Conservation (phyloP, 2,888 invertebrate genomes). For the Micropterix aruncella region DNA sequence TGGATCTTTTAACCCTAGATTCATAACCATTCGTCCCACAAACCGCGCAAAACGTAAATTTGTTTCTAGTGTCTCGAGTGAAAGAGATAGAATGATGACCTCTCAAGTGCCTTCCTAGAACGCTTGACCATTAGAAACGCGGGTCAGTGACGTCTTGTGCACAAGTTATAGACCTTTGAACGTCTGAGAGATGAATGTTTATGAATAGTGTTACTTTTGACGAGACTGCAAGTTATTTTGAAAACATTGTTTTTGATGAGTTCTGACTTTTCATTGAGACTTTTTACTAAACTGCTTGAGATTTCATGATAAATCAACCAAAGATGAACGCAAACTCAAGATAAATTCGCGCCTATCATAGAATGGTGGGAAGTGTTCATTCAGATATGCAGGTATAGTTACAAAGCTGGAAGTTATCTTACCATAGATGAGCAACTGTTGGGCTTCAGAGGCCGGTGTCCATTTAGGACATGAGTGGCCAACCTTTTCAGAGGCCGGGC, state of each 20-base stretch:
- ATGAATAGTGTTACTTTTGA: slow-evolving; percentile 8
- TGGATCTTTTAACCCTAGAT: background rate
- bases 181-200: slow-evolving; percentile 8
- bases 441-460: too few relatives aligned
- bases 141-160: slow-evolving; percentile 4
- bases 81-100: slow-evolving; percentile 7
- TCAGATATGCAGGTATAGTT: too few relatives aligned
- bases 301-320: too few relatives aligned
- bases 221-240: slow-evolving; percentile 3
- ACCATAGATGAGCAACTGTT: too few relatives aligned
- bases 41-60: slow-evolving; percentile 5
- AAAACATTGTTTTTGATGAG: slow-evolving; percentile 4
- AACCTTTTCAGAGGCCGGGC: too few relatives aligned
- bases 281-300: slow-evolving; percentile 1
- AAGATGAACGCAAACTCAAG: too few relatives aligned
- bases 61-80: slow-evolving; percentile 5
- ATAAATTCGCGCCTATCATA: background rate
- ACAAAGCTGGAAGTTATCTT: too few relatives aligned
- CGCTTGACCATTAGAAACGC: slow-evolving; percentile 4
- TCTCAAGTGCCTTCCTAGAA: slow-evolving; percentile 7
- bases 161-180: slow-evolving; percentile 4
- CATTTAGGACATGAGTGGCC: too few relatives aligned
- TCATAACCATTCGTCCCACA: slow-evolving; percentile 3
- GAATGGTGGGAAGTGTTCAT: background rate
- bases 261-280: slow-evolving; percentile 2